Conservation (phyloP, 2,113 vertebrate species). For the Pristiophorus japonicus region DNA sequence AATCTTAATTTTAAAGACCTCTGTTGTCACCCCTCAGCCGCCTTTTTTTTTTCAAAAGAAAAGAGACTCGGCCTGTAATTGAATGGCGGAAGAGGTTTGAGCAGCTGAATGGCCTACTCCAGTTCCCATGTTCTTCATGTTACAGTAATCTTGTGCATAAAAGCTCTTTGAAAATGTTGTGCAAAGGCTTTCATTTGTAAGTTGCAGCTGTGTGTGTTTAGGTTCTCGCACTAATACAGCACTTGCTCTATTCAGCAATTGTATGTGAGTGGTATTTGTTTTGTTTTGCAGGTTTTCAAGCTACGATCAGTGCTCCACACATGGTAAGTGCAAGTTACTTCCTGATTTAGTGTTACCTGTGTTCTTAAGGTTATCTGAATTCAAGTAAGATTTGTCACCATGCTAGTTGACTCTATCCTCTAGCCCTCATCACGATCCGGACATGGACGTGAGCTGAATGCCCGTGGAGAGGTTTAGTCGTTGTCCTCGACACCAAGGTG, state of each 20-base stretch:
- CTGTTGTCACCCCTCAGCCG: no score
- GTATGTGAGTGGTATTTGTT: slow-evolving; percentile 28
- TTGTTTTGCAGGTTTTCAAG: slow-evolving; percentile 83
- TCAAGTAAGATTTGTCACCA: background rate
- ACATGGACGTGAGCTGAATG: background rate
- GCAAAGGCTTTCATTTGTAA: background rate
- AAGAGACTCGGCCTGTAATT: no score
- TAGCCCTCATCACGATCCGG: no score
- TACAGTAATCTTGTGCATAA: background rate
- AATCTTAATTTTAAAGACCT: no score
- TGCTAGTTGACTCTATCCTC: background rate
- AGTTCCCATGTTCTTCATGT: background rate
- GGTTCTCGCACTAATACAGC: background rate
- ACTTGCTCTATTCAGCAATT: slow-evolving; percentile 39
- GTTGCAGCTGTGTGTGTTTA: background rate
- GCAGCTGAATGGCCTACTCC: background rate
- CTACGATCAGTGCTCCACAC: slow-evolving; percentile 97
- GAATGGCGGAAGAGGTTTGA: background rate
- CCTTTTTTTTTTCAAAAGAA: no score
- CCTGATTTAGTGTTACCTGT: background rate
- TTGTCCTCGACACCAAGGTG: background rate
- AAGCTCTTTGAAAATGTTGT: background rate
- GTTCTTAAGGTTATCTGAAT: background rate
- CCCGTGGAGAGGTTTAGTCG: background rate
- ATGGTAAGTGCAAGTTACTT: slow-evolving; percentile 71